Percentiles rank a stretch among this genome's conserved stretches.
Evolutionary conservation across 2,113 vertebrate species (phyloP).

Genomic region (Theropithecus gelada): DNA sequence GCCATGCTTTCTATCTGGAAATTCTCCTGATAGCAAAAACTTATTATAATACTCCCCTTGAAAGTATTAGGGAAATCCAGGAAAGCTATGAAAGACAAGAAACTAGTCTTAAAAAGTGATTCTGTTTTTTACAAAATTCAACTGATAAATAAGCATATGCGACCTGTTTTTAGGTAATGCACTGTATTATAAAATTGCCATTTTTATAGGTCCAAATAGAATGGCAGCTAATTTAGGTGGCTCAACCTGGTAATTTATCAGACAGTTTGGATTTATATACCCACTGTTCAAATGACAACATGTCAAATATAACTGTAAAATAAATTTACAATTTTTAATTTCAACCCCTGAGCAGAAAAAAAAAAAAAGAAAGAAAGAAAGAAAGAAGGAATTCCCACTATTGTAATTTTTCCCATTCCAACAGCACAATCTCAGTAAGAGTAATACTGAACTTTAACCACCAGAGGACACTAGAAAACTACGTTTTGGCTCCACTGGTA

Average conservation of each 20-base stretch:
- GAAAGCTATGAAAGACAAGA: neutral
- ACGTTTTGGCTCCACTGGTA: neutral
- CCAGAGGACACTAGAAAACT: conserved; percentile 81
- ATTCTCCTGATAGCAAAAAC: neutral
- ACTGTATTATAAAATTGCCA: neutral
- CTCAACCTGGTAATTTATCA: neutral
- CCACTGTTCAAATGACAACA: neutral
- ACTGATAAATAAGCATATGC: neutral
- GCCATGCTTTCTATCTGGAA: neutral
- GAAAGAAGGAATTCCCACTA: neutral
- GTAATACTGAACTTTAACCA: conserved; percentile 66
- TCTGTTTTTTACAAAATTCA: neutral
- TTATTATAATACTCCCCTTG: neutral
- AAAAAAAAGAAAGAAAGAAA: too few species aligned
- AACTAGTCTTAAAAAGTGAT: neutral
- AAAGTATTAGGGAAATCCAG: neutral
- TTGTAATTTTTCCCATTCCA: neutral
- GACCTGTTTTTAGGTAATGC: neutral
- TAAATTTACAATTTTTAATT: neutral
- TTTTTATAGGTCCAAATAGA: neutral
- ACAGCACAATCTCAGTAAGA: neutral
- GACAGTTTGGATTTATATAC: neutral
- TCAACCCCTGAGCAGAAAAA: neutral
- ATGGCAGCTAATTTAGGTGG: neutral
- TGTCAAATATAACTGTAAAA: neutral